These are phyloP conservation scores for Antheraea assamensis DNA, from an alignment of 2,888 invertebrate genomes.

Conservation along the genomic window DNA sequence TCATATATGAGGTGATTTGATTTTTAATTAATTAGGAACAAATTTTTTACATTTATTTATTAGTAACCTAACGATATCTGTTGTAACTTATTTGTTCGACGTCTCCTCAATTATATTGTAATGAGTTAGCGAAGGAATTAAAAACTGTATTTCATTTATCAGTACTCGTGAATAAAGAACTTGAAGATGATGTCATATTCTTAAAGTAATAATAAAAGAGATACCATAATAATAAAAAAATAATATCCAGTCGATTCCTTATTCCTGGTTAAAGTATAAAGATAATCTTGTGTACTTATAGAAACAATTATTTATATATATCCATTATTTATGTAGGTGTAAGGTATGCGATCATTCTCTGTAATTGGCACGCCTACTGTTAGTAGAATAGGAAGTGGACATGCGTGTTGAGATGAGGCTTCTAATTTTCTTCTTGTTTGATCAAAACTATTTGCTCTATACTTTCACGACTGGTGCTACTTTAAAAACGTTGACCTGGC, in stretches of 20 bases:
- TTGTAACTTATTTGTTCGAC: background rate
- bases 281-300: background rate
- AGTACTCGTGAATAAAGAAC: background rate
- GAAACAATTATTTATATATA: background rate
- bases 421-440: constrained; percentile 70
- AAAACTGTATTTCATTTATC: background rate
- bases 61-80: background rate
- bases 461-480: constrained; percentile 77
- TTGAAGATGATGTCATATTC: background rate
- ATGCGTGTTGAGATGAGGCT: constrained; percentile 49
- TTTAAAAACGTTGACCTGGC: constrained; percentile 76
- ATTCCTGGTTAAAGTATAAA: background rate
- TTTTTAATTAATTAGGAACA: background rate
- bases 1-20: background rate
- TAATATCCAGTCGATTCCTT: background rate
- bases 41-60: background rate
- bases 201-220: background rate
- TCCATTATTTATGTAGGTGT: background rate
- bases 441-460: constrained; percentile 70
- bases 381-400: constrained; percentile 44
- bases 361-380: constrained; percentile 28
- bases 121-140: background rate
- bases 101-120: background rate
- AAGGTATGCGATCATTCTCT: background rate
- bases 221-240: background rate